phyloP scores from a whole-genome alignment of 2,797 vertebrate species.

The Aeoliscus strigatus region DNA sequence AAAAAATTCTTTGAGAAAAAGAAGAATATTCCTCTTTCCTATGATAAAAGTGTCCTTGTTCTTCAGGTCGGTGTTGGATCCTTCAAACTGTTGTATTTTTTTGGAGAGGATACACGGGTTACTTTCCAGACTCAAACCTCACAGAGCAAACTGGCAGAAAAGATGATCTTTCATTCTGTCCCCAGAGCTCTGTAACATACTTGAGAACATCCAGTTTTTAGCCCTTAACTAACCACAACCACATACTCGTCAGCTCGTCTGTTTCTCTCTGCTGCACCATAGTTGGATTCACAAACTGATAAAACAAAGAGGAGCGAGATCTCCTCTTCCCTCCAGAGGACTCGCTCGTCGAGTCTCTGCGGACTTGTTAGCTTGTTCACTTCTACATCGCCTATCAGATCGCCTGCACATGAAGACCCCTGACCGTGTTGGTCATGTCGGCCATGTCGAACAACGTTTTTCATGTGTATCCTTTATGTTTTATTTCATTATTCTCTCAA shows the following conservation, averaged over 20 bases:
- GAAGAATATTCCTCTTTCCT: too few relatives aligned
- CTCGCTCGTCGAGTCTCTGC: conserved; percentile 18
- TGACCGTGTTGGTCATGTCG: conserved; percentile 10
- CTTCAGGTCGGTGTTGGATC: too few relatives aligned
- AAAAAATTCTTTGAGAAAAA: too few relatives aligned
- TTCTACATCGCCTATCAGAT: conserved; percentile 33
- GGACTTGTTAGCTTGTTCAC: conserved; percentile 45
- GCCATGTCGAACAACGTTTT: conserved; percentile 26
- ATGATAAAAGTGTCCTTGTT: too few relatives aligned
- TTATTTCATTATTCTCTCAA: not conserved
- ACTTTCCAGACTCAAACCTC: not conserved
- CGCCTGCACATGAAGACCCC: conserved; percentile 28
- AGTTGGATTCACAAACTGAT: conserved; percentile 11
- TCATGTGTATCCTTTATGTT: conserved; percentile 10
- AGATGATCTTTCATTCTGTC: not conserved
- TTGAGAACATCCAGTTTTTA: not conserved
- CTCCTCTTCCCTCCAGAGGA: conserved; percentile 18
- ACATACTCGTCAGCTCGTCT: not conserved
- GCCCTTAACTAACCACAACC: not conserved
- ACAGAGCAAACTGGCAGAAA: not conserved
- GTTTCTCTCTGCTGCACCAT: conserved; percentile 8
- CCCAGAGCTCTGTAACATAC: not conserved
- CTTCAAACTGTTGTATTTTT: too few relatives aligned
- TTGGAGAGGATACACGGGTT: too few relatives aligned
- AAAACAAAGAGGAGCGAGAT: conserved; percentile 12